These are phyloP conservation scores for Pelagia noctiluca DNA, from an alignment of 30 jellyfish, hydroid and myxozoan species.

Conservation along the genomic window DNA sequence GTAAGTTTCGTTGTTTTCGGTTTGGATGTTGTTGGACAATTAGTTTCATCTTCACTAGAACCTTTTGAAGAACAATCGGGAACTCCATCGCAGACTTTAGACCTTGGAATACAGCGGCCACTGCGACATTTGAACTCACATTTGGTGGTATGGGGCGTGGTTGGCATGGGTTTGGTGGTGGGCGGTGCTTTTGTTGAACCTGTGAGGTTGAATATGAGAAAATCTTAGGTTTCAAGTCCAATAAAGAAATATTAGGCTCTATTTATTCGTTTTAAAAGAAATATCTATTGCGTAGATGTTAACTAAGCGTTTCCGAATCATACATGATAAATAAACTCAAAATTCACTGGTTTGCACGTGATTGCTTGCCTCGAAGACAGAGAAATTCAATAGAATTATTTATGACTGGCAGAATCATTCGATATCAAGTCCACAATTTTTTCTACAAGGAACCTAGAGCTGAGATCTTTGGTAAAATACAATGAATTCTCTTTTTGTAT, in stretches of 20 bases:
- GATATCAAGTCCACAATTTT: too few relatives aligned
- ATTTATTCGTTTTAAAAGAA: not conserved
- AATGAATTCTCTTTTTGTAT: too few relatives aligned
- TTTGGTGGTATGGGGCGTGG: constrained; percentile 14
- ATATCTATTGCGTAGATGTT: too few relatives aligned
- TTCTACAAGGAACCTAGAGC: too few relatives aligned
- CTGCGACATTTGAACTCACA: constrained; percentile 74
- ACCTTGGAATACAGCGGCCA: constrained; percentile 68
- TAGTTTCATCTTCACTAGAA: constrained; percentile 38
- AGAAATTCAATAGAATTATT: too few relatives aligned
- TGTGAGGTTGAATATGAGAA: not conserved
- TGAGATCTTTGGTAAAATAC: too few relatives aligned
- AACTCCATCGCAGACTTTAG: constrained; percentile 62
- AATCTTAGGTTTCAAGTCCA: not conserved
- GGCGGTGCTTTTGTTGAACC: not conserved
- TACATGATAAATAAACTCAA: too few relatives aligned
- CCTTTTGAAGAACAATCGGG: constrained; percentile 65
- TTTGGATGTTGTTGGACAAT: constrained; percentile 20
- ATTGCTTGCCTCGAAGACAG: too few relatives aligned
- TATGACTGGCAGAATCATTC: too few relatives aligned
- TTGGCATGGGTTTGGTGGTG: constrained; percentile 4
- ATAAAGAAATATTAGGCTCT: not conserved
- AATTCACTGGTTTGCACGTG: too few relatives aligned
- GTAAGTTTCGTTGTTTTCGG: too few relatives aligned
- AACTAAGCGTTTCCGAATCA: too few relatives aligned